phyloP scores from a whole-genome alignment of 2,797 vertebrate species.

The Heliangelus exortis region DNA sequence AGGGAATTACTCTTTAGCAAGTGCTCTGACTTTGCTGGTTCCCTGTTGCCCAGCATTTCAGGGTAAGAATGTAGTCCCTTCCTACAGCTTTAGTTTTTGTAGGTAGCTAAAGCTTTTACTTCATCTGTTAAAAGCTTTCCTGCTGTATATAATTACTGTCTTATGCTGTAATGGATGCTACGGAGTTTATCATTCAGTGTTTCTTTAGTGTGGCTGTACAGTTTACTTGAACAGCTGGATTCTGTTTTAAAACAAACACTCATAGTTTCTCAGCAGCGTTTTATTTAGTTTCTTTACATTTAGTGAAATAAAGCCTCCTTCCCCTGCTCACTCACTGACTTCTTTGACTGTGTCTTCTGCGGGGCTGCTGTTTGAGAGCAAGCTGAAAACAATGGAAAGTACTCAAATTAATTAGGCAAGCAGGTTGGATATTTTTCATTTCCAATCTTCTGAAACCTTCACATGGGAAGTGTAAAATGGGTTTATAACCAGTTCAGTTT shows the following conservation, averaged over 20 bases:
- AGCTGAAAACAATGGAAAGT: slow-evolving; percentile 78
- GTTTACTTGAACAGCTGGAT: slow-evolving; percentile 62
- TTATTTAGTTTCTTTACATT: slow-evolving; percentile 68
- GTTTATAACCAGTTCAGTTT: neutral
- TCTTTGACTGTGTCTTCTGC: slow-evolving; percentile 48
- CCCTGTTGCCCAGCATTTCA: slow-evolving; percentile 31
- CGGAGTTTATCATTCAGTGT: slow-evolving; percentile 19
- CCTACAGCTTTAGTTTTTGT: slow-evolving; percentile 43
- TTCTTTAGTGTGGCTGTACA: slow-evolving; percentile 22
- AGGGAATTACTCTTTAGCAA: neutral
- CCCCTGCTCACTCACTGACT: slow-evolving; percentile 23
- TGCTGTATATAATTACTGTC: slow-evolving; percentile 57
- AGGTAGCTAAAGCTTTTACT: slow-evolving; percentile 48
- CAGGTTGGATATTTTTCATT: neutral
- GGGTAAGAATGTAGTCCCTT: slow-evolving; percentile 55
- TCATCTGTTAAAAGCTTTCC: slow-evolving; percentile 36
- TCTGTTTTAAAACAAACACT: slow-evolving; percentile 71
- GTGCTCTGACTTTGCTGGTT: neutral
- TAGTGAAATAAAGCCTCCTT: slow-evolving; percentile 70
- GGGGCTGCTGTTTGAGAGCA: slow-evolving; percentile 24
- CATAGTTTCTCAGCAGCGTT: slow-evolving; percentile 46
- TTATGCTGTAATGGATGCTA: slow-evolving; percentile 32
- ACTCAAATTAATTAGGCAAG: neutral
- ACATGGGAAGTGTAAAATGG: neutral
- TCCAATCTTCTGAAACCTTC: neutral